These are phyloP conservation scores for Charaxes varanes DNA, from an alignment of 1,140 invertebrate species.

Conservation along the genomic window DNA sequence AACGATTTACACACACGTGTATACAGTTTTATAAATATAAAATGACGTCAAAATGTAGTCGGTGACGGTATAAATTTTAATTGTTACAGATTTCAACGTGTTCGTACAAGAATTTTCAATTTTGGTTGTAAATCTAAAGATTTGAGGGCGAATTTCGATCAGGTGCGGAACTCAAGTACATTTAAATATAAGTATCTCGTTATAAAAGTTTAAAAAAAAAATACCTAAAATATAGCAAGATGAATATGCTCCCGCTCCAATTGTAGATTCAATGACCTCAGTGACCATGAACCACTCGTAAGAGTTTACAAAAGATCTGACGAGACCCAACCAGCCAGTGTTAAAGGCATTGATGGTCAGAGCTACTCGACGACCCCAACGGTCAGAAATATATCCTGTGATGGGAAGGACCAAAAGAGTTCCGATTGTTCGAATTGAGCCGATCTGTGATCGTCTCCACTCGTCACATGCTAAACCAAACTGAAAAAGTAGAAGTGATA, in stretches of 20 bases:
- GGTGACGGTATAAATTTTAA: too few relatives aligned
- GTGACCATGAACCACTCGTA: constrained; percentile 79
- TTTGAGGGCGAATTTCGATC: too few relatives aligned
- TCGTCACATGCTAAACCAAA: constrained; percentile 68
- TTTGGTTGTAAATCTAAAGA: too few relatives aligned
- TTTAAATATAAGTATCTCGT: too few relatives aligned
- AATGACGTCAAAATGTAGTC: too few relatives aligned
- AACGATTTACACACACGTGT: too few relatives aligned
- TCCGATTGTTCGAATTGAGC: constrained; percentile 81
- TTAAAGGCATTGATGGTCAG: constrained; percentile 77
- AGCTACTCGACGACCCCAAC: constrained; percentile 77
- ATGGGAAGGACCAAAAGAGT: constrained; percentile 82
- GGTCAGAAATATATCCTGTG: constrained; percentile 80
- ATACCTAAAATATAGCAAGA: constrained; percentile 68
- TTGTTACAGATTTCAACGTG: too few relatives aligned
- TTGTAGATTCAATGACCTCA: constrained; percentile 79
- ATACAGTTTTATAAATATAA: too few relatives aligned
- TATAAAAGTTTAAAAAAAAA: too few relatives aligned
- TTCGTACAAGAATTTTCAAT: too few relatives aligned
- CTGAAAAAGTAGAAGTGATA: constrained; percentile 45
- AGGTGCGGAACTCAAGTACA: too few relatives aligned
- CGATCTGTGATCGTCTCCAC: constrained; percentile 82
- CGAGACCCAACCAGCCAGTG: constrained; percentile 77
- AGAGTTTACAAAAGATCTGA: constrained; percentile 78
- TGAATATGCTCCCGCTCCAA: constrained; percentile 62